Conservation (phyloP, 2,888 invertebrate species). For the Gisinianus flammeolus region DNA sequence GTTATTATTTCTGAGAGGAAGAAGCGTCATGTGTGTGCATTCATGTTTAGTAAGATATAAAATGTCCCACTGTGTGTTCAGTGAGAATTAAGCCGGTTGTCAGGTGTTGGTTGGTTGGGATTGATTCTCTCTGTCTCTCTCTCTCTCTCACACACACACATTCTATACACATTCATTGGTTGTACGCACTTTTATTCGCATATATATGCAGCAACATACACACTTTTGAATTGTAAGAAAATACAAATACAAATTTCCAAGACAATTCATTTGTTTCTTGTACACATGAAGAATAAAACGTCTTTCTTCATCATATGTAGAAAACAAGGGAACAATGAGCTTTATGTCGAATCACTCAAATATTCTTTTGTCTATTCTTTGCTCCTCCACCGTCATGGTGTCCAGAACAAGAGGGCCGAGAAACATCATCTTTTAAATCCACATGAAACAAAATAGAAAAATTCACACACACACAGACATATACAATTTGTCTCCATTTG, state of each 20-base stretch:
- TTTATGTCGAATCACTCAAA: conserved; percentile 48
- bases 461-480: background rate
- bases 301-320: background rate
- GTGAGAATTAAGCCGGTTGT: conserved; percentile 32
- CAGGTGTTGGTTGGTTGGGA: conserved; percentile 23
- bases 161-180: background rate
- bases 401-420: conserved; percentile 26
- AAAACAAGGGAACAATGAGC: conserved; percentile 42
- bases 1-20: too few relatives aligned
- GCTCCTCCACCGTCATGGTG: conserved; percentile 20
- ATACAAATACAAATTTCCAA: background rate
- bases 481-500: background rate
- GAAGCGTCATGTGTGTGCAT: background rate
- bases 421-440: too few relatives aligned
- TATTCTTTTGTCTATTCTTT: conserved; percentile 46
- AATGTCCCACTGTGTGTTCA: conserved; percentile 25
- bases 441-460: background rate
- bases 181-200: background rate
- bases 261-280: conserved; percentile 2
- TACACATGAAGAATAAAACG: background rate
- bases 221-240: background rate
- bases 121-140: conserved; percentile 1
- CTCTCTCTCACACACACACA: background rate
- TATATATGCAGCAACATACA: background rate
- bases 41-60: too few relatives aligned